These are phyloP conservation scores for Larimichthys crocea DNA, from an alignment of 2,113 vertebrate species.

Conservation along the genomic window DNA sequence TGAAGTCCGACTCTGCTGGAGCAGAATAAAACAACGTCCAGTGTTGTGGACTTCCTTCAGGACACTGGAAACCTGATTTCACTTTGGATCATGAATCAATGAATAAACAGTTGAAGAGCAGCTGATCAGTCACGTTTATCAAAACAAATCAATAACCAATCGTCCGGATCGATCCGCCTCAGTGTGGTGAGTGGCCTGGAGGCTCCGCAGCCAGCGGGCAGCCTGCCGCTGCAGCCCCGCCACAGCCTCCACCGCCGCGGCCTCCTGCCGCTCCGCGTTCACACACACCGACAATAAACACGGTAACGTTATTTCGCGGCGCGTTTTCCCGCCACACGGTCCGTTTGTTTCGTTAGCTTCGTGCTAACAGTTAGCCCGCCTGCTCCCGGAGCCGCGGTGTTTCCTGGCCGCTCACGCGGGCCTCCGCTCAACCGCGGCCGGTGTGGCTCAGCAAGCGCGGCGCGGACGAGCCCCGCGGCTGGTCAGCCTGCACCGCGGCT, in stretches of 20 bases:
- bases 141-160: neutral
- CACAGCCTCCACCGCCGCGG: slow-evolving; percentile 31
- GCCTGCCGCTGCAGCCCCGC: slow-evolving; percentile 43
- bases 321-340: neutral
- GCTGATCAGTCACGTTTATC: neutral
- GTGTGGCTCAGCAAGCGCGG: neutral
- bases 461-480: slow-evolving; percentile 18
- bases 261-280: rapidly evolving
- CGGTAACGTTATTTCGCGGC: rapidly evolving
- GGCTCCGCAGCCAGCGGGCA: slow-evolving; percentile 66
- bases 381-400: slow-evolving; percentile 56
- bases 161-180: neutral
- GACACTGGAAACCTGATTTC: neutral
- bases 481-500: neutral
- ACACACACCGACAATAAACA: neutral
- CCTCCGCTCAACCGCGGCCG: slow-evolving; percentile 49
- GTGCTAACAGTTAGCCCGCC: slow-evolving; percentile 46
- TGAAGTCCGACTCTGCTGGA: neutral
- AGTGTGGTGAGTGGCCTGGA: slow-evolving; percentile 12
- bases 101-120: neutral
- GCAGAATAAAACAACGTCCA: neutral
- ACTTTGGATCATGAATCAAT: too few species aligned
- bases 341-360: slow-evolving; percentile 3
- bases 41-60: too few species aligned
- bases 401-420: slow-evolving; percentile 37